A percentile compares a stretch with the other conserved stretches of the same genome.
These are phyloP conservation scores for Poecilia gillii DNA, from an alignment of 2,797 vertebrate species.

Conservation along the genomic window DNA sequence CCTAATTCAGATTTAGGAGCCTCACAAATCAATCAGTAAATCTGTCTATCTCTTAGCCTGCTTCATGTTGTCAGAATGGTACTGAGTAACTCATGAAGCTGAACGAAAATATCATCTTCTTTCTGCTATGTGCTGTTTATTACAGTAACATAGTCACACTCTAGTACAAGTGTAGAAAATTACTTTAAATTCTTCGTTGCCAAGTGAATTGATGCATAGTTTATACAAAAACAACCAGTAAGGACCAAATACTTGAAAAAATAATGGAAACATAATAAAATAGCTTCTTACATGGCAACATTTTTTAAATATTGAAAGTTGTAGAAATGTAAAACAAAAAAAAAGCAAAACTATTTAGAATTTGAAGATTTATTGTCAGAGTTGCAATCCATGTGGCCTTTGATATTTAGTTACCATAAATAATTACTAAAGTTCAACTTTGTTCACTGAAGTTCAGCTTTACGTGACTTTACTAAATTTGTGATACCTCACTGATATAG, in stretches of 20 bases:
- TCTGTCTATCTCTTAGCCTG: not conserved
- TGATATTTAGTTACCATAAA: not conserved
- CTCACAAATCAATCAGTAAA: slow-evolving; percentile 9
- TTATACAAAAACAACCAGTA: not conserved
- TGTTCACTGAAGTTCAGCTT: not conserved
- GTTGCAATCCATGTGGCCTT: no score
- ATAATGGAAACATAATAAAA: not conserved
- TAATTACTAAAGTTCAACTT: not conserved
- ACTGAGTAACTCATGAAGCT: not conserved
- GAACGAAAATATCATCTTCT: not conserved
- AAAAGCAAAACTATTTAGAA: not conserved
- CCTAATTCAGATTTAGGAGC: slow-evolving; percentile 33
- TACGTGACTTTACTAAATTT: slow-evolving; percentile 1
- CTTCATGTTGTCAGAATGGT: not conserved
- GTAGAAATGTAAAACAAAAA: not conserved
- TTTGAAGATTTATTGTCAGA: no score
- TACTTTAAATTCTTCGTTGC: not conserved
- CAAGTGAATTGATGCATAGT: not conserved
- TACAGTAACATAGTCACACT: not conserved
- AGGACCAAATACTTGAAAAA: not conserved
- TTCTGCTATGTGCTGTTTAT: not conserved
- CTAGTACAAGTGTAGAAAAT: not conserved
- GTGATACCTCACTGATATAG: not conserved
- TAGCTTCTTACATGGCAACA: not conserved
- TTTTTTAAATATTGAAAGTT: not conserved